A percentile compares a stretch with the other conserved stretches of the same genome.
Evolutionary conservation across 2,113 vertebrate species (phyloP).

Genomic region (Oenanthe melanoleuca): DNA sequence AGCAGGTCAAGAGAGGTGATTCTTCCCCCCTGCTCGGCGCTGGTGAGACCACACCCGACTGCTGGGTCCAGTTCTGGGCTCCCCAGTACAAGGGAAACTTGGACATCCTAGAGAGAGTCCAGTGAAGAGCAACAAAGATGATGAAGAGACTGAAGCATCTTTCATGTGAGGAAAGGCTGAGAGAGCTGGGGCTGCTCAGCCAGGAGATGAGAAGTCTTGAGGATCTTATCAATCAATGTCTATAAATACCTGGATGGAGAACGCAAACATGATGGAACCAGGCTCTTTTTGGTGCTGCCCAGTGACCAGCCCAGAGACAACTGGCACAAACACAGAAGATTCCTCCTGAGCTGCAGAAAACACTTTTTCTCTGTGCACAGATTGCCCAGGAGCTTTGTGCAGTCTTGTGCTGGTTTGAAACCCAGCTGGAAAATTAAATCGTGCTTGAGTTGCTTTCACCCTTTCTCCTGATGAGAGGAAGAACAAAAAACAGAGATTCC

Average conservation of each 20-base stretch:
- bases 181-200: background rate
- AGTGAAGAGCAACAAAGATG: background rate
- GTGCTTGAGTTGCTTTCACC: rapidly evolving
- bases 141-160: background rate
- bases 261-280: background rate
- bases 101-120: background rate
- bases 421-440: background rate
- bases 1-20: background rate
- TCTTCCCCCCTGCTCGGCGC: background rate
- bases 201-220: background rate
- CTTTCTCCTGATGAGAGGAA: background rate
- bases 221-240: background rate
- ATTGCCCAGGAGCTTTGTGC: background rate
- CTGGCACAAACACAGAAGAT: background rate
- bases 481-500: background rate
- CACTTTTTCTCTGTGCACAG: background rate
- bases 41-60: background rate
- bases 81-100: background rate
- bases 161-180: background rate
- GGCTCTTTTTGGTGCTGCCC: background rate
- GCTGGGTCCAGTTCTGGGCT: background rate
- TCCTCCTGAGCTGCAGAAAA: background rate
- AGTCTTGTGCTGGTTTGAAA: background rate
- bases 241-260: background rate
- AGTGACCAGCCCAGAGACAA: background rate